Evolutionary conservation across 2,888 invertebrate species (phyloP), one percentile per base, ranked within the genome.

Genomic region (Galerucella pusilla): DNA sequence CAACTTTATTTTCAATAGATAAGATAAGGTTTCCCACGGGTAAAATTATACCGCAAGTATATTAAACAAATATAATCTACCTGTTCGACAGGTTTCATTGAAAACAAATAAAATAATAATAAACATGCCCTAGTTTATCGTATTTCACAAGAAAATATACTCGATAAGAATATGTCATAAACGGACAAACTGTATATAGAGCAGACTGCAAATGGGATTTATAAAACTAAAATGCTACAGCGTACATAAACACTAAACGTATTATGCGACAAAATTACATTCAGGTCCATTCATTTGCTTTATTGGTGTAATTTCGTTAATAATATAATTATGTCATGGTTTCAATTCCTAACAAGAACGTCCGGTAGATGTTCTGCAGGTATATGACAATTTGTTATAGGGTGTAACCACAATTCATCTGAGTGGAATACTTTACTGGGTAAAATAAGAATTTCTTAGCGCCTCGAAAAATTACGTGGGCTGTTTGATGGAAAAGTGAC

Each of bases 291-390:
- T 65, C 11, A 35, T 63, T 63, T 42, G 63, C 63, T 63, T 63
- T 42, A 65, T 65, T 65, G 64, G 16, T 65, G 64, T 65, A 65
- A 68, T 68, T 57, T 68, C 16, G 68, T 57, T 68, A 68, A 57
- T 68, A 28, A 65, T 20, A 45, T 46, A 65, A 65, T 65, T 65
- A 65, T 65, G 64, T 65, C 64, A 65, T 65, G 64, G 64, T 65
- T 65, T 64, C 64, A 35, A 65, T 42, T 65, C 46, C n/a, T 65
- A 65, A 65, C 64, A 46, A 65, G 16, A 65, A 46, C 64, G 46
- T 65, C 64, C 64, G 64, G 64, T 65, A 65, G 45, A 54, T 20
- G 35, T 42, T 28, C 52, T 67, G 66, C 52, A 52, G 52, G 49
- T 67, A 67, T 42, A 7, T 28, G n/a, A 49, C 49, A 28, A 14